Evolutionary conservation across 2,888 invertebrate genomes (phyloP), one percentile per base, ranked within the genome.

Genomic region (Xylota sylvarum): DNA sequence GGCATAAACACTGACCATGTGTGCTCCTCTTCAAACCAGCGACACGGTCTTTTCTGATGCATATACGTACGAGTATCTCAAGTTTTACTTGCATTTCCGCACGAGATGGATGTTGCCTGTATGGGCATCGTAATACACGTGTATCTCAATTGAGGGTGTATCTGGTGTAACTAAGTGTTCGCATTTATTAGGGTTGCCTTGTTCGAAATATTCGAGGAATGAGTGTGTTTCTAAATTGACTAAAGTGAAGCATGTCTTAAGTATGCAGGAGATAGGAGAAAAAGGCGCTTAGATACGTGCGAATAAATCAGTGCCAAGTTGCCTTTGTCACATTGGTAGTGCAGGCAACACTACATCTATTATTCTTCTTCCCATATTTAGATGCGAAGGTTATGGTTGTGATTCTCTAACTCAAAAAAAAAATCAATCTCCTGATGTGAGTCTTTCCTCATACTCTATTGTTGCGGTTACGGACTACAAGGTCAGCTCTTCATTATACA

Each of bases 1-100:
- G 73, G 46, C 73, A 74, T 23, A 62, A 64, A 64, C 32, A 40
- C 67, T 83, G 78, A 60, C 73, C 78, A 78, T 82, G 70, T 80
- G 69, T 37, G n/a, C 23, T 70, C n/a, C 55, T 64, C 43, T n/a
- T n/a, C n/a, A n/a, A 23, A 12, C 40, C n/a, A 56, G 37, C 48
- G 48, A 37, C 17, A 55, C 19, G 9, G 32, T 35, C 17, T 65
- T 52, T 70, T 55, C 32, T 9, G 27, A n/a, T 17, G 19, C n/a
- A 35, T 10, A 7, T 12, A 52, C 35, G 1, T 6, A 35, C 37
- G 37, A 37, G 37, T 37, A 35, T 46, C 19, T 12, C 30, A 55
- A 43, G 30, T 62, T 62, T 32, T 60, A 30, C 10, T 37, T 52
- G 30, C 73, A 64, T 64, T 79, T 79, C 78, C 70, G 62, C 70